Percentiles rank a stretch among this genome's conserved stretches.
phyloP scores from a whole-genome alignment of 2,797 vertebrate genomes.

The Champsocephalus esox region DNA sequence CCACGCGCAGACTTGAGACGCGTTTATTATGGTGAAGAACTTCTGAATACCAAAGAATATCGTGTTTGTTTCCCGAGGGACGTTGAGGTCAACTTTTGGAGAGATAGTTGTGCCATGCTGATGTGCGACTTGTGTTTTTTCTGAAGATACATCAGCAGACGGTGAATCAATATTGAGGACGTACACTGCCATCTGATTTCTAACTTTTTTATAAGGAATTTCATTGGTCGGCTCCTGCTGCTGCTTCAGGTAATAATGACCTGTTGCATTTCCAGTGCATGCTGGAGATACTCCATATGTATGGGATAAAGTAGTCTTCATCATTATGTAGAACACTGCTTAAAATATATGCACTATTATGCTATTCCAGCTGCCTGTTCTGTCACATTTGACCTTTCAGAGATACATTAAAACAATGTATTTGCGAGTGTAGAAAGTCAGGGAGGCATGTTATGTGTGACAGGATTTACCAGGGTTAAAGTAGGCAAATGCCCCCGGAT shows the following conservation, averaged over 20 bases:
- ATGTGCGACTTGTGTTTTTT: conserved; percentile 17
- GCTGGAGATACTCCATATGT: not conserved
- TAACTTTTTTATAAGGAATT: conserved; percentile 23
- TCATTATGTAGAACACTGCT: not conserved
- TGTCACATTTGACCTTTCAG: not conserved
- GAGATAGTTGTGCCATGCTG: conserved; percentile 29
- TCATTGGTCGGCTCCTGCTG: conserved; percentile 55
- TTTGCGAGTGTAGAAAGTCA: conserved; percentile 53
- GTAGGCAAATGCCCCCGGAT: conserved; percentile 64
- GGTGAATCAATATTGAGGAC: conserved; percentile 33
- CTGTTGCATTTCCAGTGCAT: conserved; percentile 10
- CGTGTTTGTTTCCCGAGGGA: conserved; percentile 16
- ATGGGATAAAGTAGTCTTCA: conserved; percentile 1
- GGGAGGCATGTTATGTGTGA: conserved; percentile 41
- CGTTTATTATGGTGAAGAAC: conserved; percentile 5
- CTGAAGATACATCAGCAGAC: conserved; percentile 28
- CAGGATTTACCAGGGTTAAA: conserved; percentile 61
- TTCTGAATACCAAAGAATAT: conserved; percentile 10
- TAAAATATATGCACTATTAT: not conserved
- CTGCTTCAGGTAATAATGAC: conserved; percentile 72
- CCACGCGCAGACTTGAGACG: conserved; percentile 46
- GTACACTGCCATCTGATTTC: conserved; percentile 10
- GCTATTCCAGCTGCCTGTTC: not conserved
- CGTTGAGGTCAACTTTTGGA: conserved; percentile 29
- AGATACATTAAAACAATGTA: not conserved